phyloP scores from a whole-genome alignment of 1,140 invertebrate genomes.

The Cyrtorhinus lividipennis region DNA sequence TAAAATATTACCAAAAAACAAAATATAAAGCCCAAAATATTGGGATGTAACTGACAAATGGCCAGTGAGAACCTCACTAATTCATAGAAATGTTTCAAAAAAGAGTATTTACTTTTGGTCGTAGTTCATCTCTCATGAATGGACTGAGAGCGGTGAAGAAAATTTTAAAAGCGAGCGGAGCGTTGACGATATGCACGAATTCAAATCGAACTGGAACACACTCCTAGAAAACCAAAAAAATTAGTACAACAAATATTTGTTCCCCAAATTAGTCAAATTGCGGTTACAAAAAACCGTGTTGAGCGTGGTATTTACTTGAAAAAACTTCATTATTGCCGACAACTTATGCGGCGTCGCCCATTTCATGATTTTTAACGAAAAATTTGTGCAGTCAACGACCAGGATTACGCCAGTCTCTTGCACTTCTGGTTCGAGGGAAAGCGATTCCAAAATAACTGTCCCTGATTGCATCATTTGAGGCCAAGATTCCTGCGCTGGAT shows the following conservation, averaged over 20 bases:
- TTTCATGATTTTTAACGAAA: constrained; percentile 23
- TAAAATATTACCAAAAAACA: too few species aligned
- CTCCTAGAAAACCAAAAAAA: constrained; percentile 19
- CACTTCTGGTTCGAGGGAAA: constrained; percentile 22
- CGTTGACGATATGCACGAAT: constrained; percentile 22
- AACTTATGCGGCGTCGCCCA: constrained; percentile 24
- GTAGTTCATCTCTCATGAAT: constrained; percentile 23
- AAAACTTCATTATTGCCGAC: constrained; percentile 16
- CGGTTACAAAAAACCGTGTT: too few species aligned
- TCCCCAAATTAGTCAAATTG: background rate
- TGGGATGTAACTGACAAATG: too few species aligned
- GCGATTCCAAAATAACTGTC: constrained; percentile 19
- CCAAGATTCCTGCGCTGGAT: constrained; percentile 21
- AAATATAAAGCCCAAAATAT: too few species aligned
- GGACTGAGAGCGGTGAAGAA: constrained; percentile 23
- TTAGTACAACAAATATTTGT: background rate
- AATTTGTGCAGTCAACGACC: constrained; percentile 22
- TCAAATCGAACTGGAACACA: constrained; percentile 23
- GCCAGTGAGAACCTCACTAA: too few species aligned
- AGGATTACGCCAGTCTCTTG: constrained; percentile 20
- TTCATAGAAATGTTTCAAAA: too few species aligned
- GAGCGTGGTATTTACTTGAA: too few species aligned
- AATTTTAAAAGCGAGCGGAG: constrained; percentile 22
- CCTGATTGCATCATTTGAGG: constrained; percentile 13
- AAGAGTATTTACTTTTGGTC: constrained; percentile 22